A percentile compares a stretch with the other conserved stretches of the same genome.
Conservation (phyloP, 2,888 invertebrate genomes). For the Drosophila conformis region DNA sequence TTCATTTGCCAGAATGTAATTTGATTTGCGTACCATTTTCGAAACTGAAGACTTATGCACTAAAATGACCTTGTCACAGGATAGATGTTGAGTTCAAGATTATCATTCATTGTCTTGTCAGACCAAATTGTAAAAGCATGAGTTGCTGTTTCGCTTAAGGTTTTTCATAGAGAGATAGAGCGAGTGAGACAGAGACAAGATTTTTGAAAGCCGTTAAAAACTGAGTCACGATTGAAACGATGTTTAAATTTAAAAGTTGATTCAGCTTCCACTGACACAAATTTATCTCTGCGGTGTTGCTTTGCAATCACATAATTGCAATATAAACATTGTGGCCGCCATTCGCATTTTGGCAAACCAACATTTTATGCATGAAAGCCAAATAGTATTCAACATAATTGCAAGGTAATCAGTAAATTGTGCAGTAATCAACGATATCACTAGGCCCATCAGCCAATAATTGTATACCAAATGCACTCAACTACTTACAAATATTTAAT, state of each 20-base stretch:
- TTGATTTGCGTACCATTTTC: conserved; percentile 24
- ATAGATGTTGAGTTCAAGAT: not conserved
- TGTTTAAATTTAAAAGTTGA: not conserved
- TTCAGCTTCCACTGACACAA: not conserved
- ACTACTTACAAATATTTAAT: not conserved
- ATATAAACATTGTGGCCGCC: conserved; percentile 11
- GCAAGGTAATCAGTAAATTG: not conserved
- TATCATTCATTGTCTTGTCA: not conserved
- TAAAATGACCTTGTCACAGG: not conserved
- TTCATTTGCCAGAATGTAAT: conserved; percentile 10
- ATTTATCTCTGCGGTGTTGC: not conserved
- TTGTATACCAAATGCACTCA: conserved; percentile 29
- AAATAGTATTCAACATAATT: not conserved
- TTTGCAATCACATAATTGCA: conserved; percentile 34
- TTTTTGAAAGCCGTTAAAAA: not conserved
- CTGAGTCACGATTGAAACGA: not conserved
- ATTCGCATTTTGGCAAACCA: conserved; percentile 42
- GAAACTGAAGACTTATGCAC: not conserved
- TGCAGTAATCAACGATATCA: conserved; percentile 29
- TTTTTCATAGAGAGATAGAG: not conserved
- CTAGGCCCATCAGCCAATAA: conserved; percentile 20
- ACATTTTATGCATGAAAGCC: conserved; percentile 13
- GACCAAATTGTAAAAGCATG: not conserved
- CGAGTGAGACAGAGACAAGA: not conserved
- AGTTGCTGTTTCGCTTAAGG: not conserved